Percentiles rank a stretch among this genome's conserved stretches.
phyloP scores from a whole-genome alignment of 2,888 invertebrate genomes.

The Augiades crinisus region DNA sequence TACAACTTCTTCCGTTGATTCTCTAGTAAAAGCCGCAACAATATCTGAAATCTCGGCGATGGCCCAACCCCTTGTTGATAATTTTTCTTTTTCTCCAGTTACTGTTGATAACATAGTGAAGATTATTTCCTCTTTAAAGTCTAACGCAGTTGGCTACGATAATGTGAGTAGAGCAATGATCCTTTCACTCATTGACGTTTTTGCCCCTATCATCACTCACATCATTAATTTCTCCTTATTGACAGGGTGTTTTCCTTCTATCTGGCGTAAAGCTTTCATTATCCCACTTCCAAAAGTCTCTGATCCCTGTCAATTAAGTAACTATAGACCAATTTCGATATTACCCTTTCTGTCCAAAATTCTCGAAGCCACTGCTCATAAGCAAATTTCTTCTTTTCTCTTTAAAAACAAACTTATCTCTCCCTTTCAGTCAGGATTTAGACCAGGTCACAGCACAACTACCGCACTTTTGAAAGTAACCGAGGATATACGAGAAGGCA shows the following conservation, averaged over 20 bases:
- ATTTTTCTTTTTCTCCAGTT: too few relatives aligned
- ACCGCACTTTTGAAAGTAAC: background rate
- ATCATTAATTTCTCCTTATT: slow-evolving; percentile 11
- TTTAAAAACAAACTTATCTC: background rate
- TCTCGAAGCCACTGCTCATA: slow-evolving; percentile 8
- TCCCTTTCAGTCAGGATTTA: slow-evolving; percentile 16
- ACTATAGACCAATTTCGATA: slow-evolving; percentile 15
- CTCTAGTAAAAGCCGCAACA: too few relatives aligned
- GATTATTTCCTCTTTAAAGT: too few relatives aligned
- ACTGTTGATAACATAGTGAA: too few relatives aligned
- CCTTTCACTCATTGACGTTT: background rate
- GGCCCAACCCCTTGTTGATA: too few relatives aligned
- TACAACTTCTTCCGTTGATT: too few relatives aligned
- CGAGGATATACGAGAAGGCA: background rate
- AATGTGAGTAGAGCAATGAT: too few relatives aligned
- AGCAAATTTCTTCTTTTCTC: slow-evolving; percentile 7
- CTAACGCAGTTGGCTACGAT: too few relatives aligned
- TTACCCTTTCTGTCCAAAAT: slow-evolving; percentile 15
- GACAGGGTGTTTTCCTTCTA: background rate
- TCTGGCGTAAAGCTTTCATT: slow-evolving; percentile 9
- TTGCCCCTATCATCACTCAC: slow-evolving; percentile 14
- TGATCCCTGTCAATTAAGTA: background rate
- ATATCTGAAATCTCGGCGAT: too few relatives aligned
- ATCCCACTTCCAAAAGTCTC: slow-evolving; percentile 13
- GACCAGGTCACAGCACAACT: slow-evolving; percentile 10